These are phyloP conservation scores for Stenodema calcarata DNA, from an alignment of 2,888 invertebrate species.

Conservation along the genomic window DNA sequence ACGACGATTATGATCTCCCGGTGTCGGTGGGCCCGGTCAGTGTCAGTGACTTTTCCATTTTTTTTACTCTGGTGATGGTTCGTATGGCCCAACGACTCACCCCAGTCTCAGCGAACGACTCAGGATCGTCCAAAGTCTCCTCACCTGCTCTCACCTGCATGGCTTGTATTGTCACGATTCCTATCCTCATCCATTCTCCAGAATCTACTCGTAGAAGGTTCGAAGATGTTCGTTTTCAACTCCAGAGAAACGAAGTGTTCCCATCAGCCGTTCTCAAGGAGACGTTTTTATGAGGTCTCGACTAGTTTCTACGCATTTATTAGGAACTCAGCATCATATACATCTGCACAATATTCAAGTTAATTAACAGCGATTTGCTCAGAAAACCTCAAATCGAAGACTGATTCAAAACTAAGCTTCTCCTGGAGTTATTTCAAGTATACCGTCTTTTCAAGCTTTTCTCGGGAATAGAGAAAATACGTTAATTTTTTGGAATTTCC, in stretches of 20 bases:
- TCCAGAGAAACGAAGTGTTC: neutral
- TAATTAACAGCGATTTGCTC: no score
- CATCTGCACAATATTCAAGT: no score
- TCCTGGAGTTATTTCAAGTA: no score
- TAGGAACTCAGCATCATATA: neutral
- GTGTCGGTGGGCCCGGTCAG: conserved; percentile 82
- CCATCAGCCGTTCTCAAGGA: neutral
- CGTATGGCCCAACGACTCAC: neutral
- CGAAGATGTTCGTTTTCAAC: neutral
- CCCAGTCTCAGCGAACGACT: neutral
- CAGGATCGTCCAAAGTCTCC: neutral
- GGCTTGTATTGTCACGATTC: neutral
- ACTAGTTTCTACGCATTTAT: neutral
- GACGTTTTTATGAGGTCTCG: neutral
- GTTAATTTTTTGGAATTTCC: no score
- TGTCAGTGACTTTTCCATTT: conserved; percentile 55
- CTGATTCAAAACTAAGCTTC: no score
- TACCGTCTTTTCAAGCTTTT: no score
- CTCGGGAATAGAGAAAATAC: no score
- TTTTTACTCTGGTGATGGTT: neutral
- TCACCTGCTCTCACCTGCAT: neutral
- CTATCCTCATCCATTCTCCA: neutral
- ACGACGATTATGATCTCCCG: conserved; percentile 80
- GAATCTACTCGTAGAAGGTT: neutral
- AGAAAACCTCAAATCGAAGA: no score